Base-by-base conservation (phyloP, 1,140 invertebrate species). In the Heliconius nattereri region DNA sequence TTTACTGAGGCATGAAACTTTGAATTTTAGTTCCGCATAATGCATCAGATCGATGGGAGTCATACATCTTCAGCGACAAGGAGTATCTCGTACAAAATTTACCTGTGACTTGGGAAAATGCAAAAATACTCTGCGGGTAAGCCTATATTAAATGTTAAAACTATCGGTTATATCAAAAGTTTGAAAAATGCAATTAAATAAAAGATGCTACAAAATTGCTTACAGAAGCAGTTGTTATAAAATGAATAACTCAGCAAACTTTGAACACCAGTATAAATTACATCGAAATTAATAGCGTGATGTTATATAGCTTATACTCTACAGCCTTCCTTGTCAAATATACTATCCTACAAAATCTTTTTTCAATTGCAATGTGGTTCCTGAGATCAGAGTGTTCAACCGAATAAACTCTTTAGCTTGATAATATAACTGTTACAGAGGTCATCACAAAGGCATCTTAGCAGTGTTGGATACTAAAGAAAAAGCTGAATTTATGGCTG, bases 401-500 rank as follows among this genome's bases (percentile, higher is more conserved):
- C 40, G 5, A 45, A 45, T 5, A 45, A 45, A 13, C 13, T 16
- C 3, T 45, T 5, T 1, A 45, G 5, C 13, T 13, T 45, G 0
- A 45, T 45, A 13, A 45, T 13, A 45, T 13, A 45, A 45, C 13
- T 16, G 26, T 85, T 85, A 7, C 84, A 94, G 92, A n/a, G 91
- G 92, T 16, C 86, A 91, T 29, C 88, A 92, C 71, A 94, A 92
- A 32, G 91, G 88, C 1, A 82, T 86, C 0, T 71, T 94, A 3
- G 92, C 91, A 0, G 76, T 89, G 0, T 54, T 94, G 60, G 92
- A 94, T 20, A 87, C 88, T 3, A 88, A 80, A 66, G 91, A 92
- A 9, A 92, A 90, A 77, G 89, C 91, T 0, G 91, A 92, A 73
- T 94, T 92, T 73, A 37, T 94, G 20, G 90, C 92, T 8, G 90